phyloP scores from a whole-genome alignment of 2,113 vertebrate genomes.

The Stegastes partitus region DNA sequence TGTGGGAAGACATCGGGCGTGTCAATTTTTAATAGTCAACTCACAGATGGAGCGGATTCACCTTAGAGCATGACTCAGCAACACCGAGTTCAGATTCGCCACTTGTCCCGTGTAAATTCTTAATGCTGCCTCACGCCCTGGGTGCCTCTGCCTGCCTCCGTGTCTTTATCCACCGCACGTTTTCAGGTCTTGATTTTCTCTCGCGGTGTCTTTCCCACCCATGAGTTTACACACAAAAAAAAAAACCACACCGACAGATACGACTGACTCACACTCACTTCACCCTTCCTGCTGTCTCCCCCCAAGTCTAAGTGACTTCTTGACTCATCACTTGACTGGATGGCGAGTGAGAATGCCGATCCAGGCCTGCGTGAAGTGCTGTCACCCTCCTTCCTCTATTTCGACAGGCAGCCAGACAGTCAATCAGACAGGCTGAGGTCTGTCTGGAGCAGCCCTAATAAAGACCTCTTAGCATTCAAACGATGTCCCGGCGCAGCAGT shows the following conservation, averaged over 20 bases:
- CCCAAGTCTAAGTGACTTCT: constrained; percentile 64
- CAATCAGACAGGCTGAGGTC: constrained; percentile 75
- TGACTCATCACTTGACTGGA: constrained; percentile 71
- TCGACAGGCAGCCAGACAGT: constrained; percentile 72
- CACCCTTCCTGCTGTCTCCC: constrained; percentile 28
- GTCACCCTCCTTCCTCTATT: constrained; percentile 67
- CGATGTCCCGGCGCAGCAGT: constrained; percentile 52
- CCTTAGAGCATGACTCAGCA: constrained; percentile 60
- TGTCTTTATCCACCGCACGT: constrained; percentile 7
- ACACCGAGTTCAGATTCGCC: constrained; percentile 52
- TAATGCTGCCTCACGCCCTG: constrained; percentile 29
- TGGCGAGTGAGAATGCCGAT: constrained; percentile 62
- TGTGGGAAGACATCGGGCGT: constrained; percentile 33
- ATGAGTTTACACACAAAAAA: constrained; percentile 3
- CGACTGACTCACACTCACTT: constrained; percentile 16
- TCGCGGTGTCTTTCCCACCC: background rate
- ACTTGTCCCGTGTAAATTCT: constrained; percentile 52
- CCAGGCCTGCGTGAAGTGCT: constrained; percentile 62
- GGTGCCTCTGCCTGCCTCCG: background rate
- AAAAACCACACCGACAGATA: constrained; percentile 2
- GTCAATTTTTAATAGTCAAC: constrained; percentile 67
- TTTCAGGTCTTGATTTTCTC: constrained; percentile 1
- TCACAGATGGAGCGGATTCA: constrained; percentile 55
- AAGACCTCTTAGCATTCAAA: constrained; percentile 77
- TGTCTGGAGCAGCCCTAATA: constrained; percentile 72